Base-by-base conservation (phyloP, 2,113 vertebrate species). In the Mohoua ochrocephala region DNA sequence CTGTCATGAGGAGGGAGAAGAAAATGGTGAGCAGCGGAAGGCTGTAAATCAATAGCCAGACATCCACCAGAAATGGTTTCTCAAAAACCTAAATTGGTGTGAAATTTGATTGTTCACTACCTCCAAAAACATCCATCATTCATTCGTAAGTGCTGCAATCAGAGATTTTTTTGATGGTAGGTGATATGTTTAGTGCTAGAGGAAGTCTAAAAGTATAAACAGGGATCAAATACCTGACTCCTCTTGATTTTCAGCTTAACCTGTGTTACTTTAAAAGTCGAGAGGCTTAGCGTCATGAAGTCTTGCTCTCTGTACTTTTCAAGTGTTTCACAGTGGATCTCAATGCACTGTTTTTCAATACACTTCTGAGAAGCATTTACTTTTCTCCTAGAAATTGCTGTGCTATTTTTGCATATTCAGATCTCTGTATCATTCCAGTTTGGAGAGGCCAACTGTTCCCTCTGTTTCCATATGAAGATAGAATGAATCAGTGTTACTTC, bases 401-500 rank as follows among this genome's bases (percentile, higher is more conserved):
- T 37, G 54, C 76, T 96, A 90, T 96, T 96, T 96, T 94, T 92
- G 76, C 41, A 30, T 86, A 78, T 87, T 91, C 92, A 89, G 68
- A 88, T 92, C 53, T 94, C 79, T 94, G 49, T 84, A 81, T 77
- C 56, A 81, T 91, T 95, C 83, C 85, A 92, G 60, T 93, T 94
- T 93, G 73, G 86, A 93, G 76, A 88, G 60, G 76, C 96, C 95
- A 96, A 96, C 95, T 96, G 96, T 97, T 96, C 92, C 21, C 92
- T 92, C 95, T 86, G 84, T 79, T 95, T 93, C 91, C 83, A 61
- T 41, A 86, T 91, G 90, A 95, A 94, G 88, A 91, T 42, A 89
- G 76, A 93, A 93, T 97, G 93, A 96, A 97, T 97, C 93, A 95
- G 91, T 92, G 91, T 54, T 95, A 71, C 91, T 95, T 92, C 88